Evolutionary conservation across 2,113 vertebrate genomes (phyloP), one percentile per base, ranked within the genome.

Genomic region (Vulpes lagopus): DNA sequence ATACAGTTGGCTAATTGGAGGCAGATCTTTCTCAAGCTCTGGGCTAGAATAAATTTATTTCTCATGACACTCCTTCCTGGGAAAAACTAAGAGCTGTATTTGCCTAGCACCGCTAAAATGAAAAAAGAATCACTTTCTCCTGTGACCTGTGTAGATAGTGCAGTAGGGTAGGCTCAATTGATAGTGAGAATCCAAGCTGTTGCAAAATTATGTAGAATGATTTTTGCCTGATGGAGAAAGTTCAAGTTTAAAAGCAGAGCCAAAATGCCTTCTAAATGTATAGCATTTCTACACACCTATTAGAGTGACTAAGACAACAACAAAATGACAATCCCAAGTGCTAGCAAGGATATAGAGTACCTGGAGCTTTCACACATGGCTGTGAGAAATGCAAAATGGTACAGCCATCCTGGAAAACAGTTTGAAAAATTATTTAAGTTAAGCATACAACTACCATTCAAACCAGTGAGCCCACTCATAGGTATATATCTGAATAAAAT

Each of bases 1-100:
- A 55, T 6, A 80, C 51, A 19, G 62, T 25, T 89, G 65, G 76
- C 88, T 96, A 90, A 94, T 60, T 43, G 85, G 90, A 97, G 65
- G 60, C 67, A 82, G 89, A 49, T 74, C 73, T 87, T 92, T 82
- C 65, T 89, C 55, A 51, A 74, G 80, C 89, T 94, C 89, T 79
- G 19, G 22, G 60, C 43, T 59, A 43, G 49, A 95, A 92, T 59
- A 67, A 51, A 89, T 81, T 53, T 73, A 30, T 60, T 64, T 89
- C 80, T 92, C 73, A 79, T 57, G 57, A 10, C 2, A 57, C 69
- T 59, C 19, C 19, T 92, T 80, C 59, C 64, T 78, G 85, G 67
- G 43, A 55, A 96, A 94, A 87, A 27, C 30, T 64, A 57, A 86
- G 30, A 59, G 27, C 23, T 62, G 32, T 51, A 79, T 76, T 85